These are phyloP conservation scores for Macrotis lagotis DNA, from an alignment of 2,113 vertebrate genomes.

Conservation along the genomic window DNA sequence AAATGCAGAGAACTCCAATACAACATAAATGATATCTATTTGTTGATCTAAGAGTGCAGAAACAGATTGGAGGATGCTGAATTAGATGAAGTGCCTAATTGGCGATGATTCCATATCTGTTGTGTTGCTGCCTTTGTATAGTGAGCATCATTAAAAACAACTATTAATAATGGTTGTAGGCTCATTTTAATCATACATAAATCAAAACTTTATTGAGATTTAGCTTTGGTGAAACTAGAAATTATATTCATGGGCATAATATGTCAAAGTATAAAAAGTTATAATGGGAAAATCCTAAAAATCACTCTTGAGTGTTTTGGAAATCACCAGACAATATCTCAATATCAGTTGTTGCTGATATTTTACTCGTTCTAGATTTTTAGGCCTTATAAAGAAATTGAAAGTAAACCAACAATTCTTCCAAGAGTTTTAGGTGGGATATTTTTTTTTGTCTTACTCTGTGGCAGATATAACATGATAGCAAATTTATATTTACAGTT, in stretches of 20 bases:
- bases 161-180: neutral
- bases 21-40: neutral
- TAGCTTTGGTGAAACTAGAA: neutral
- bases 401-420: neutral
- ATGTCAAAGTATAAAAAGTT: neutral
- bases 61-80: neutral
- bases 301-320: neutral
- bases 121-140: neutral
- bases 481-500: constrained; percentile 4
- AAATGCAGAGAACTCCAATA: accelerated
- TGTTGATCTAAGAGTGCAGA: neutral
- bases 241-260: neutral
- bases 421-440: neutral
- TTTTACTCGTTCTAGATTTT: neutral
- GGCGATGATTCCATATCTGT: neutral
- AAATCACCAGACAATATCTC: neutral
- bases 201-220: neutral
- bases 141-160: neutral
- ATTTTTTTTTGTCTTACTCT: neutral
- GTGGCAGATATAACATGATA: neutral
- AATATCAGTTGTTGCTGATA: neutral
- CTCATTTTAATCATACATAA: neutral
- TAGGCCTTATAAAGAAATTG: neutral
- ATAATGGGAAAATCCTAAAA: neutral
- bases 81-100: neutral